Evolutionary conservation across 1,140 invertebrate species (phyloP).

Genomic region (Dryas iulia): DNA sequence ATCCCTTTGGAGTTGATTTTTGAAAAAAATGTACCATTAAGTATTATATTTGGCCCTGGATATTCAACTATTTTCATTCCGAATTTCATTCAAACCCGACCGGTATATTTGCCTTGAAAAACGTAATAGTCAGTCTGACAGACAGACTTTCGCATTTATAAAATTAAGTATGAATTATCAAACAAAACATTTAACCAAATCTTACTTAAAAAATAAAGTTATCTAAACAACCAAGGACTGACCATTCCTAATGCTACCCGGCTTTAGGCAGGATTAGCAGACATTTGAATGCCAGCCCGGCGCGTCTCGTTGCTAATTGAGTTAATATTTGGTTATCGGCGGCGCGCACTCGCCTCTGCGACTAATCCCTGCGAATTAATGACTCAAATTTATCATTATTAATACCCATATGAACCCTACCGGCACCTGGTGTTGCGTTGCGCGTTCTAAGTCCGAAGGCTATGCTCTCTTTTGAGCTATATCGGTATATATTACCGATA

Average conservation of each 20-base stretch:
- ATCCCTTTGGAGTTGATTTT: too few species aligned
- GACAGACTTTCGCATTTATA: too few species aligned
- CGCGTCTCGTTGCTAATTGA: conserved; percentile 72
- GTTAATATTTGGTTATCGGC: conserved; percentile 80
- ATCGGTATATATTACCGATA: too few species aligned
- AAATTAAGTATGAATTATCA: too few species aligned
- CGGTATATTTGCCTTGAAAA: too few species aligned
- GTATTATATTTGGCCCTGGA: too few species aligned
- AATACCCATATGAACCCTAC: conserved; percentile 67
- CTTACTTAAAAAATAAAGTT: conserved; percentile 12
- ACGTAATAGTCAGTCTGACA: too few species aligned
- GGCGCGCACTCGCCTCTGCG: conserved; percentile 63
- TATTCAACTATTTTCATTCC: too few species aligned
- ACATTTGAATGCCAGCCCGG: conserved; percentile 65
- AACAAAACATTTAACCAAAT: background rate
- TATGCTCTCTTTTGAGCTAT: too few species aligned
- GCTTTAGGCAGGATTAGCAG: conserved; percentile 62
- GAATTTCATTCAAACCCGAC: too few species aligned
- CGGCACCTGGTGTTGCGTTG: conserved; percentile 51
- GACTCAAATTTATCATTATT: conserved; percentile 79
- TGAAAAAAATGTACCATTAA: too few species aligned
- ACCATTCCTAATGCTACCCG: conserved; percentile 46
- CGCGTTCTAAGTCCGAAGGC: conserved; percentile 6
- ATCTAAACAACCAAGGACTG: conserved; percentile 35
- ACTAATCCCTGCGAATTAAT: conserved; percentile 76